Base-by-base conservation (phyloP, 2,797 vertebrate genomes). In the Brachyrhaphis roseni region DNA sequence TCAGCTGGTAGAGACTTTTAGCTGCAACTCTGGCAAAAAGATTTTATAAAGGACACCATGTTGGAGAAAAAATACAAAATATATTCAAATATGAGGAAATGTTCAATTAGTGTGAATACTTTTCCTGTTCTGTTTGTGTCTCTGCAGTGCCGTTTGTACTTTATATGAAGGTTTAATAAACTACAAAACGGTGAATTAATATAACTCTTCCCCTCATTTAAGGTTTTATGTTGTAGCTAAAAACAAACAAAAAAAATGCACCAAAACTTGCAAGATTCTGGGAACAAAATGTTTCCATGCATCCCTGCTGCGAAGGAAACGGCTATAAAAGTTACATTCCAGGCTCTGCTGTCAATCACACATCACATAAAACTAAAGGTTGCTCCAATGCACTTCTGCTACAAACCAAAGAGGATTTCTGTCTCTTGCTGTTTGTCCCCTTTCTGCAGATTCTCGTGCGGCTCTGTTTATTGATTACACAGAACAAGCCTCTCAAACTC, bases 401-500 rank as follows among this genome's bases (percentile, higher is more conserved):
- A 71, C 6, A 71, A 71, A n/a, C 7, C 68, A 71, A 8, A 71
- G 11, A 45, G 18, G 41, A 45, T n/a, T 43, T 43, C 23, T 71
- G 41, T 46, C 68, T 71, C 43, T 71, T 6, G 4, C 26, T 4
- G 68, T 5, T 45, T 46, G n/a, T 13, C 68, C 26, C 68, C 41
- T 47, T 78, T 26, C 53, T 62, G 46, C 71, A 59, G 53, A 75
- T 71, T 80, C 39, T 34, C 13, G 23, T 45, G 49, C 10, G 20
- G 49, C 39, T 77, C 76, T 57, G 47, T n/a, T 55, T 51, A 43
- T 43, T 15, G 49, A 57, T 70, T 68, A 1, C 31, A 73, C 77
- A 59, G 5, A 66, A 47, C 57, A 49, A 78, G 36, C 64, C 49
- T 10, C 49, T 74, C 41, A 77, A 31, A 77, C 36, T 79, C 64